Percentiles rank a stretch among this genome's conserved stretches.
phyloP scores from a whole-genome alignment of 2,797 vertebrate genomes.

The Hyperoplus lanceolatus region DNA sequence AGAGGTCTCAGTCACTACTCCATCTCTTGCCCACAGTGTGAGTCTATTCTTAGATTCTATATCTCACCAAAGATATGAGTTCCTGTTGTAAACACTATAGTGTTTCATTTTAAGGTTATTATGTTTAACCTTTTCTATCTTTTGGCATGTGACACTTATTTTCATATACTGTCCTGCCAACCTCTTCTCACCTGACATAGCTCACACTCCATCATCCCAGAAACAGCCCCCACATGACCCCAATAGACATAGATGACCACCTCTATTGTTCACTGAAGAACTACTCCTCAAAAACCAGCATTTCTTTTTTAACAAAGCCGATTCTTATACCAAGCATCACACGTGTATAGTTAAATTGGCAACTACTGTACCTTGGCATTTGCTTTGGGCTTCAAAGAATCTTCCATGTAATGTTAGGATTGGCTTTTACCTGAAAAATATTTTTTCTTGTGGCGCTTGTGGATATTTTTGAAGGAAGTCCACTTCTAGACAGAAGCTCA shows the following conservation, averaged over 20 bases:
- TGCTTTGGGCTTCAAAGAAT: conserved; percentile 40
- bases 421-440: no score
- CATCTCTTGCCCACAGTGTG: background rate
- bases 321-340: conserved; percentile 57
- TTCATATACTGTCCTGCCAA: conserved; percentile 57
- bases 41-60: background rate
- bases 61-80: background rate
- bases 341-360: conserved; percentile 44
- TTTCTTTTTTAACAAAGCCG: conserved; percentile 48
- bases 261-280: conserved; percentile 40
- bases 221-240: conserved; percentile 33
- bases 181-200: conserved; percentile 48
- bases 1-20: background rate
- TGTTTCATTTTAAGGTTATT: conserved; percentile 31
- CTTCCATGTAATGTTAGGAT: conserved; percentile 36
- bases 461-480: no score
- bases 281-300: conserved; percentile 37
- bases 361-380: conserved; percentile 42
- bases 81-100: conserved; percentile 4
- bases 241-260: conserved; percentile 42
- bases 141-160: conserved; percentile 53
- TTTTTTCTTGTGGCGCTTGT: no score
- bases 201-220: conserved; percentile 36
- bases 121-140: conserved; percentile 20
- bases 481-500: no score